Conservation (phyloP, 1,140 invertebrate species). For the Scaptomyza pallida region DNA sequence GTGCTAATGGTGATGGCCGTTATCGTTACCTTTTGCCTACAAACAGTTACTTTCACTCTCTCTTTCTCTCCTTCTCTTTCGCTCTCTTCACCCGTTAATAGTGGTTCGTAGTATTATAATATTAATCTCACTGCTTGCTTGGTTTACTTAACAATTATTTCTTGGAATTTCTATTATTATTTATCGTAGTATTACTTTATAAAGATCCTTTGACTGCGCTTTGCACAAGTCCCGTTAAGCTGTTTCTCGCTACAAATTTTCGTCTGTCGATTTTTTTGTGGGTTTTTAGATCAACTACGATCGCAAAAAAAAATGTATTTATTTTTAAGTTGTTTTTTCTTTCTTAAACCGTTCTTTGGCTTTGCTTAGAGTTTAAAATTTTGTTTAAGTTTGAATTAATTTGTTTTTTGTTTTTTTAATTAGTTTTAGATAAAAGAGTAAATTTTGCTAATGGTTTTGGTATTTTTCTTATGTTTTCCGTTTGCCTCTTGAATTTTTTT, state of each 20-base stretch:
- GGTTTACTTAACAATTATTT: conserved; percentile 56
- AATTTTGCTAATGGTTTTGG: conserved; percentile 80
- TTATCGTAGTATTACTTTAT: conserved; percentile 38
- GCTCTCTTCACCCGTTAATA: conserved; percentile 12
- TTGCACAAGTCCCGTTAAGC: conserved; percentile 79
- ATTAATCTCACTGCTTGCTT: conserved; percentile 80
- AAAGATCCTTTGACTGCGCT: conserved; percentile 70
- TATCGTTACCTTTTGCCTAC: too few species aligned
- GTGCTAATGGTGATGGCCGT: conserved; percentile 9
- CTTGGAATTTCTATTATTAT: conserved; percentile 38
- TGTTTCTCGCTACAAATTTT: conserved; percentile 35
- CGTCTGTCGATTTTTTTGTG: conserved; percentile 13
- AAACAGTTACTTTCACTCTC: conserved; percentile 2
- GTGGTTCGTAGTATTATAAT: conserved; percentile 38
- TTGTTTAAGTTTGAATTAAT: conserved; percentile 67
- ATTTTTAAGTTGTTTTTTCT: conserved; percentile 41
- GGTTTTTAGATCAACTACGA: conserved; percentile 83
- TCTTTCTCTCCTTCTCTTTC: conserved; percentile 4
- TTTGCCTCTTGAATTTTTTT: conserved; percentile 35
- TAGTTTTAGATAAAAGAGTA: conserved; percentile 82
- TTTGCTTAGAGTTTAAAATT: conserved; percentile 80
- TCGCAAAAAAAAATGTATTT: conserved; percentile 74
- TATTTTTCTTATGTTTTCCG: conserved; percentile 39
- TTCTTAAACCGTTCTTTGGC: conserved; percentile 51
- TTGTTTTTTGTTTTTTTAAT: conserved; percentile 34